Evolutionary conservation across 2,113 vertebrate genomes (phyloP), one percentile per base, ranked within the genome.

Genomic region (Tichodroma muraria): DNA sequence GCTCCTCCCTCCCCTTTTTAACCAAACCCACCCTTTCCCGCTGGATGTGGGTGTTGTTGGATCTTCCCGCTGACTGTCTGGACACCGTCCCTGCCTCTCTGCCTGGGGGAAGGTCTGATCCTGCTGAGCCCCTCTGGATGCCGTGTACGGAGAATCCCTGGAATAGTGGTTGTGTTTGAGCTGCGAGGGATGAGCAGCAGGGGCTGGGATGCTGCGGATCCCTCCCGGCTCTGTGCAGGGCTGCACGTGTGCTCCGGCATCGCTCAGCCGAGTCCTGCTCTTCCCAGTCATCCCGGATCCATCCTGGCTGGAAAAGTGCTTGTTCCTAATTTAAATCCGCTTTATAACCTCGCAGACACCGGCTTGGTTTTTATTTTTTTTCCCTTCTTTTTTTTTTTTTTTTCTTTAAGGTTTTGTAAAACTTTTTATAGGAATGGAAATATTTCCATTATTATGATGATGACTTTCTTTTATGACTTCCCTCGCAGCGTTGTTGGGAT

Each of bases 341-440:
- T 77, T 93, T 18, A 31, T 10, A 86, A 66, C 31, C 1, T 66
- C 27, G 4, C 91, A 84, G 85, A 71, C 72, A 11, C 37, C 45
- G 31, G 20, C 85, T 90, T 45, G 5, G 0, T 28, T 37, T 52
- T 60, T 35, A 3, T 31, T 70, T 35, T 23, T 15, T n/a, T 7
- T 10, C 45, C 20, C 16, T 45, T 45, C 19, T 45, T 42, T 53
- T 20, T 45, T 45, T 25, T 22, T 30, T n/a, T 37, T 57, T 42
- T n/a, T 45, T 11, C 52, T 85, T 56, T 21, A 65, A 92, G 75
- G 63, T 94, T 96, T 96, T 63, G 70, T 69, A 59, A 80, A 95
- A 91, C 59, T 94, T 96, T 95, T 95, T 88, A 93, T 83, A 65
- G 77, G 75, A 73, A 63, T 93, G 95, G 96, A 95, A 95, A 96